These are phyloP conservation scores for Strigamia maritima DNA, from an alignment of 2,888 invertebrate species.

Conservation along the genomic window DNA sequence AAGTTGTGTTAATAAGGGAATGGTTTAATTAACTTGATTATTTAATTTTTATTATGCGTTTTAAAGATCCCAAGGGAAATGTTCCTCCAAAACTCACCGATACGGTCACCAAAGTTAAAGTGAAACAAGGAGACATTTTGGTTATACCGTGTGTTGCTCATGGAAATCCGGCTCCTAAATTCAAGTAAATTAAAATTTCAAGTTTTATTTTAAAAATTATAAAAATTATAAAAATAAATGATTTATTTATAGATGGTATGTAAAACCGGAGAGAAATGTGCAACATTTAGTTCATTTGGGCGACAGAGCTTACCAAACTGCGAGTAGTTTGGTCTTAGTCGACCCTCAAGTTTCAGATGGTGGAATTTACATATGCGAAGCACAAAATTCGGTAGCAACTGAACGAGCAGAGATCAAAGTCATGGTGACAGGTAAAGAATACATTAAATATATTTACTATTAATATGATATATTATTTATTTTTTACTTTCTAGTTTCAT, in stretches of 20 bases:
- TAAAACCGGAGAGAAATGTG: slow-evolving; percentile 33
- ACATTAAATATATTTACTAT: neutral
- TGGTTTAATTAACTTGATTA: neutral
- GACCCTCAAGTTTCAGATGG: slow-evolving; percentile 46
- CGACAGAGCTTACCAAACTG: slow-evolving; percentile 39
- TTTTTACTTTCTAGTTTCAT: slow-evolving; percentile 63
- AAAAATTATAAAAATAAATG: neutral
- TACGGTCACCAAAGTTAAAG: slow-evolving; percentile 13
- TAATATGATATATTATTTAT: neutral
- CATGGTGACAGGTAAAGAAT: slow-evolving; percentile 49
- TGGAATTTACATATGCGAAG: slow-evolving; percentile 51
- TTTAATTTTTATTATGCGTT: too few species aligned
- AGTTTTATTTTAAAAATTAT: too few species aligned
- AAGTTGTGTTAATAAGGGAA: too few species aligned
- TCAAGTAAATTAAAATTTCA: slow-evolving; percentile 34
- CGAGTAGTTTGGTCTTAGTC: slow-evolving; percentile 37
- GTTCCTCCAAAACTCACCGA: slow-evolving; percentile 37
- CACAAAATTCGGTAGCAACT: slow-evolving; percentile 50
- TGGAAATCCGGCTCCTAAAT: slow-evolving; percentile 42
- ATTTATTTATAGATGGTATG: slow-evolving; percentile 37
- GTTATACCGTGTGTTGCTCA: slow-evolving; percentile 43
- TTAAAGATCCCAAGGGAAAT: slow-evolving; percentile 37
- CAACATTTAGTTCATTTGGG: slow-evolving; percentile 37
- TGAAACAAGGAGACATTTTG: slow-evolving; percentile 40
- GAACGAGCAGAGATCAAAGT: slow-evolving; percentile 48